Percentiles rank a stretch among this genome's conserved stretches.
Conservation (phyloP, 1,140 invertebrate species). For the Trichoplusia ni region DNA sequence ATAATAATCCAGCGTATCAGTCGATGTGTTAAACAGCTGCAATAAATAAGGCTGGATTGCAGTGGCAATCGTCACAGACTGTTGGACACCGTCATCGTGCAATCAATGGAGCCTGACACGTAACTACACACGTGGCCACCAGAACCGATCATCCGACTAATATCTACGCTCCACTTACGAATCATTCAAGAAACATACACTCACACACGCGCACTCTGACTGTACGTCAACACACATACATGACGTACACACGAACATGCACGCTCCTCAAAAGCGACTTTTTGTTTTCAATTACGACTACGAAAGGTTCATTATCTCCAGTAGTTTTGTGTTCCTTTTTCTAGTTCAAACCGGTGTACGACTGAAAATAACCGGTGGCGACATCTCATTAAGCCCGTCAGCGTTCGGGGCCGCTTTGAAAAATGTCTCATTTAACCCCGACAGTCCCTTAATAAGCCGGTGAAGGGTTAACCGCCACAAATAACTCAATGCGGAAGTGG, state of each 20-base stretch:
- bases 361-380: constrained; percentile 74
- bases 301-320: constrained; percentile 57
- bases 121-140: constrained; percentile 44
- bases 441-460: constrained; percentile 69
- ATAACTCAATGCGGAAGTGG: constrained; percentile 74
- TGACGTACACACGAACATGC: constrained; percentile 14
- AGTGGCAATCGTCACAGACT: constrained; percentile 42
- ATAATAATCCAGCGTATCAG: constrained; percentile 9
- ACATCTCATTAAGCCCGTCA: constrained; percentile 77
- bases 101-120: constrained; percentile 55
- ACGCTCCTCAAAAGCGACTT: constrained; percentile 25
- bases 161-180: constrained; percentile 57
- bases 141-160: constrained; percentile 49
- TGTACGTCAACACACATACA: too few relatives aligned
- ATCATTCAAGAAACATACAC: constrained; percentile 58
- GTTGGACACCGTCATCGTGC: constrained; percentile 42
- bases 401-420: constrained; percentile 67
- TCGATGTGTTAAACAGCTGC: constrained; percentile 19
- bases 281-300: constrained; percentile 47
- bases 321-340: constrained; percentile 40
- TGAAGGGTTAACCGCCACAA: constrained; percentile 76
- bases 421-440: constrained; percentile 79
- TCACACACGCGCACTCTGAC: too few relatives aligned
- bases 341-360: constrained; percentile 42
- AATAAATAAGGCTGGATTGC: constrained; percentile 30